These are phyloP conservation scores for Drosophila paulistorum DNA, from an alignment of 1,140 invertebrate genomes.

Conservation along the genomic window DNA sequence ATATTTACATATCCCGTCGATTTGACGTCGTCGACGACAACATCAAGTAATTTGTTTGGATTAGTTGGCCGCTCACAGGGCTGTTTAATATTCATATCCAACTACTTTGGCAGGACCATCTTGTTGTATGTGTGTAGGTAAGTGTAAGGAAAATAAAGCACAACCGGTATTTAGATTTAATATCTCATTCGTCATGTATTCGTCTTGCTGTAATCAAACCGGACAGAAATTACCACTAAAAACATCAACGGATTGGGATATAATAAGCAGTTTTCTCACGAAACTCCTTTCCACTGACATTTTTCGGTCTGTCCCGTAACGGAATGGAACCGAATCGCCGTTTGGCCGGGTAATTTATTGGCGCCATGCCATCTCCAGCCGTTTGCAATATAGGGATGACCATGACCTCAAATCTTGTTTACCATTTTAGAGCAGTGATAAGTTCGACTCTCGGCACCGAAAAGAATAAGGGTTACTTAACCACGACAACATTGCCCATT, in stretches of 20 bases:
- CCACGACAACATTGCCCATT: slow-evolving; percentile 25
- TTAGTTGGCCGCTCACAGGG: slow-evolving; percentile 56
- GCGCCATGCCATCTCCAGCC: slow-evolving; percentile 36
- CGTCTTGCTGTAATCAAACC: slow-evolving; percentile 46
- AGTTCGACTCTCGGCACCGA: slow-evolving; percentile 41
- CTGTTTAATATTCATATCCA: slow-evolving; percentile 63
- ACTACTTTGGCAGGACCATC: slow-evolving; percentile 27
- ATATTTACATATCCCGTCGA: slow-evolving; percentile 10
- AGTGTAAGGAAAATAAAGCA: slow-evolving; percentile 26
- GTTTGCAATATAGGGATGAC: slow-evolving; percentile 25
- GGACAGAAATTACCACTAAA: slow-evolving; percentile 53
- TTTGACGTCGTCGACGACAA: slow-evolving; percentile 31
- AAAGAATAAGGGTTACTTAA: slow-evolving; percentile 60
- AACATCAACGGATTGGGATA: slow-evolving; percentile 59
- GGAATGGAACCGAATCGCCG: slow-evolving; percentile 47
- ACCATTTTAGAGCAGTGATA: slow-evolving; percentile 43
- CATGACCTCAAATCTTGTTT: slow-evolving; percentile 63
- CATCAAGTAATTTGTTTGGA: slow-evolving; percentile 65
- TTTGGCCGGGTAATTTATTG: slow-evolving; percentile 55
- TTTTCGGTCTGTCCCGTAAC: slow-evolving; percentile 48
- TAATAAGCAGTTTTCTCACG: slow-evolving; percentile 68
- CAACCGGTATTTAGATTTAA: slow-evolving; percentile 62
- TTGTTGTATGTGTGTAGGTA: slow-evolving; percentile 21
- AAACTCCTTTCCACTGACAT: slow-evolving; percentile 35
- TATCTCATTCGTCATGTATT: slow-evolving; percentile 31